Evolutionary conservation across 2,113 vertebrate species (phyloP), one percentile per base, ranked within the genome.

Genomic region (Vidua chalybeata): DNA sequence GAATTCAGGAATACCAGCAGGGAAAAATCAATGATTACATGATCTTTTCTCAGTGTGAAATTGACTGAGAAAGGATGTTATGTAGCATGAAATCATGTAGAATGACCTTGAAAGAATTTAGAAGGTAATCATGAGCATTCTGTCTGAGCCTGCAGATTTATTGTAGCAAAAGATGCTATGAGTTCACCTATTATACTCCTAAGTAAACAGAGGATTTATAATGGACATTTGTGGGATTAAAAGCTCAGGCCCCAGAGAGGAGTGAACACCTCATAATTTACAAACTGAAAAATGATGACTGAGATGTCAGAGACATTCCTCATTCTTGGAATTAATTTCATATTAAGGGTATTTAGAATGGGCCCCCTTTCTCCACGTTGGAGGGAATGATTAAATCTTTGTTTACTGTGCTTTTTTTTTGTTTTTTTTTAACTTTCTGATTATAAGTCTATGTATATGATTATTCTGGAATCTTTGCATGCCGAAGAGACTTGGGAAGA

Each of bases 51-150:
- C 84, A 58, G 49, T 92, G 95, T 96, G 96, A 98, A 98, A 97
- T 93, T 91, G 77, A 88, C 95, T 94, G 89, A 96, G 96, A 97
- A 89, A 85, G 80, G 49, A 73, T 97, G 80, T 93, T 94, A 97
- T 95, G 97, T 96, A 96, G 91, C 95, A 97, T 98, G 93, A 97
- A 98, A 96, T 96, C 91, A 97, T 72, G 89, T 85, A 97, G 93
- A 97, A 96, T 93, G 95, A 96, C 95, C 94, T 96, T 96, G 96
- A 96, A 96, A 92, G 79, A 93, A 95, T 97, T 97, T 93, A 68
- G 94, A 96, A 97, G 89, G 90, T 71, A 97, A 96, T 97, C 93
- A 85, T 56, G 89, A 95, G 52, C 30, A 66, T 94, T 96, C 87
- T 83, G 54, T 96, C 92, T 93, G 81, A 80, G 81, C 59, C 74